A percentile compares a stretch with the other conserved stretches of the same genome.
Conservation (phyloP, 1,140 invertebrate species). For the Lucilia sericata region DNA sequence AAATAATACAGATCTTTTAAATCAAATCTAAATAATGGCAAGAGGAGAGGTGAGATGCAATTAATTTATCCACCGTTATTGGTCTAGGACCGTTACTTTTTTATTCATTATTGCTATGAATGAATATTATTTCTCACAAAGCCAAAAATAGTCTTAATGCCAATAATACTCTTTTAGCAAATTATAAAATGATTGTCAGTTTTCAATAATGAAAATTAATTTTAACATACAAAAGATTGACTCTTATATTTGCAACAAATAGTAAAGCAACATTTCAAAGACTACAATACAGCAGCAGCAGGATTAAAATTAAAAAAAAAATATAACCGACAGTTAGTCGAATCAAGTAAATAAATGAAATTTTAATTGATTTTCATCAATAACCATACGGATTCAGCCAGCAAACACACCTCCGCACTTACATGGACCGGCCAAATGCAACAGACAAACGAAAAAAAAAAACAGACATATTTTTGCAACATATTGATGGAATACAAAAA, state of each 20-base stretch:
- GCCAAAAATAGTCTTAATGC: no score
- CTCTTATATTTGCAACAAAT: constrained; percentile 12
- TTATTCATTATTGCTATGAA: no score
- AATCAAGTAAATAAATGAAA: constrained; percentile 21
- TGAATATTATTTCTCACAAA: no score
- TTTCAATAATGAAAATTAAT: constrained; percentile 28
- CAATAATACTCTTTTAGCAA: no score
- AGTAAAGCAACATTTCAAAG: not conserved
- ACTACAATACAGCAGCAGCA: not conserved
- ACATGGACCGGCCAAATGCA: not conserved
- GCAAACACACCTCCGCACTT: not conserved
- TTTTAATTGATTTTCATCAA: constrained; percentile 27
- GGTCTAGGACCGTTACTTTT: no score
- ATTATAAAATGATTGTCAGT: constrained; percentile 24
- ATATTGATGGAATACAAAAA: not conserved
- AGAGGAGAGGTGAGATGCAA: no score
- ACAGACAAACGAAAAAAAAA: not conserved
- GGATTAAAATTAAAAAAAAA: not conserved
- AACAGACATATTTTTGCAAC: constrained; percentile 8
- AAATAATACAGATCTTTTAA: no score
- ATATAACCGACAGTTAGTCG: not conserved
- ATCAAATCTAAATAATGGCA: no score
- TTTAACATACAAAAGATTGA: not conserved
- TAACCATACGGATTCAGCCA: not conserved
- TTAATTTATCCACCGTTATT: no score